Conservation (phyloP, 2,797 vertebrate species). For the Heterohyrax brucei region DNA sequence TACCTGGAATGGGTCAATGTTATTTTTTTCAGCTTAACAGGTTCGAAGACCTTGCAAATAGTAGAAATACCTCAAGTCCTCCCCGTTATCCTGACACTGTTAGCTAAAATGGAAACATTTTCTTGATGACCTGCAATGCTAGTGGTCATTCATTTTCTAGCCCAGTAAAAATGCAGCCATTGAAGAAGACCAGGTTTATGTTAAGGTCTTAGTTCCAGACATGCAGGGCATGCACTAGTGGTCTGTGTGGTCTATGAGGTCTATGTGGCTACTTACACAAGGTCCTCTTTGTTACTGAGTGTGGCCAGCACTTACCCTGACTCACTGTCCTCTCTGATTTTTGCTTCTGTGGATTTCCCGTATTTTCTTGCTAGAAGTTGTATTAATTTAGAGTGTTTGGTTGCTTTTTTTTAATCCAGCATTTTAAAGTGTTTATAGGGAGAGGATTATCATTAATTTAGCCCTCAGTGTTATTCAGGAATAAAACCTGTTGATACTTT, state of each 20-base stretch:
- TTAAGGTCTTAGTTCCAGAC: not conserved
- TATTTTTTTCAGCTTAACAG: not conserved
- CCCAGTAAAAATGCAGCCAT: not conserved
- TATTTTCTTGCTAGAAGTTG: not conserved
- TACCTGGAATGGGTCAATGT: not conserved
- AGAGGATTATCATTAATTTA: conserved; percentile 5
- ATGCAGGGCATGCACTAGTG: not conserved
- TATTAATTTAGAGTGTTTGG: not conserved
- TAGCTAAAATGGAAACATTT: not conserved
- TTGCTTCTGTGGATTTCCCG: not conserved
- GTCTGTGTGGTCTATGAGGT: too few species aligned
- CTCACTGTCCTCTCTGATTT: not conserved
- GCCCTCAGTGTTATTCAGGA: conserved; percentile 24
- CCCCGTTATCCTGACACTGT: accelerated
- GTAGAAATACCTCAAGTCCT: not conserved
- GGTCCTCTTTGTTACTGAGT: too few species aligned
- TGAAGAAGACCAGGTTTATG: not conserved
- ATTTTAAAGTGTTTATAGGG: not conserved
- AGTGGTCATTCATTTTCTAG: not conserved
- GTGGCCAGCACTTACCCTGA: not conserved
- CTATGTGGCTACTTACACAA: not conserved
- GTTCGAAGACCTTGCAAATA: not conserved
- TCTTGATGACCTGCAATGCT: not conserved
- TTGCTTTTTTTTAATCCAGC: not conserved
- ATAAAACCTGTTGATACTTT: conserved; percentile 28